A percentile compares a stretch with the other conserved stretches of the same genome.
Evolutionary conservation across 1,140 invertebrate genomes (phyloP).

Genomic region (Platorchestia sp.): DNA sequence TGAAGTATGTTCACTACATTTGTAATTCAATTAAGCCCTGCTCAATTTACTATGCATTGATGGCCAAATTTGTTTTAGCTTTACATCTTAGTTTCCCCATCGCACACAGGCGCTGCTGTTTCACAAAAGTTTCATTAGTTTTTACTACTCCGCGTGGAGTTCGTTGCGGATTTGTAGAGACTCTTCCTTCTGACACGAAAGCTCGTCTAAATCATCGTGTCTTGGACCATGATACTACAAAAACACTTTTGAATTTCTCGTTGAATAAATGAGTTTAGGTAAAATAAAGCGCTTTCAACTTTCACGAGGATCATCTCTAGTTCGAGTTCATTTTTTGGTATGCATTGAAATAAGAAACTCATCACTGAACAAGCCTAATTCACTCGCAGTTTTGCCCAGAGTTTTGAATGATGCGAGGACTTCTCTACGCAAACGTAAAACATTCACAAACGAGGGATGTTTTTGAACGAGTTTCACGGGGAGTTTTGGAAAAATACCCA

Average conservation of each 20-base stretch:
- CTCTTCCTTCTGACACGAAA: background rate
- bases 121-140: background rate
- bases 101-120: background rate
- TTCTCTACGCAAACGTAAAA: conserved; percentile 26
- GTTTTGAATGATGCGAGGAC: background rate
- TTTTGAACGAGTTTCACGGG: conserved; percentile 13
- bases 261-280: background rate
- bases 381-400: background rate
- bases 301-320: background rate
- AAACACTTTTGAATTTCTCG: background rate
- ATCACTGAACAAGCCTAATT: background rate
- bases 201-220: background rate
- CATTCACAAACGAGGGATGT: conserved; percentile 35
- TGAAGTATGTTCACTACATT: background rate
- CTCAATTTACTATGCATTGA: background rate
- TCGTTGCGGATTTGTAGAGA: background rate
- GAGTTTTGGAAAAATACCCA: conserved; percentile 27
- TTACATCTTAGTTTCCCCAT: background rate
- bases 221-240: background rate
- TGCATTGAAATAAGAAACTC: background rate
- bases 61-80: background rate
- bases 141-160: background rate
- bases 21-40: background rate
- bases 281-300: background rate
- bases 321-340: background rate